Conservation (phyloP, 2,797 vertebrate genomes). For the Australoheros facetus region DNA sequence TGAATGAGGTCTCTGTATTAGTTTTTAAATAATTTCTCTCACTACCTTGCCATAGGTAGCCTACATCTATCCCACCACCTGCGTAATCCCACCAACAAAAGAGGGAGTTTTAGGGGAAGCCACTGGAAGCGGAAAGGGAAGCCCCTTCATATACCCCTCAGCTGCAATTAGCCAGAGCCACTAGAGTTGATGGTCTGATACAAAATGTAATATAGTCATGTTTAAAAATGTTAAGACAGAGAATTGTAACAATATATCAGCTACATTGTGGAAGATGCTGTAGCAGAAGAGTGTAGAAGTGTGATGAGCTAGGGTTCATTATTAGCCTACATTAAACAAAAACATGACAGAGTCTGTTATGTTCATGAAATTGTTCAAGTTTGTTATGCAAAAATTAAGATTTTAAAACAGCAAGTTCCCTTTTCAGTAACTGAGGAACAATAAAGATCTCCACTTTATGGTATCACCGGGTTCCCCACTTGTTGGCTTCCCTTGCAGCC, state of each 20-base stretch:
- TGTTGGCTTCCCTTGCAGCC: constrained; percentile 14
- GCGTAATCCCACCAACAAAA: not conserved
- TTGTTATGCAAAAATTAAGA: not conserved
- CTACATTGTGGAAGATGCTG: not conserved
- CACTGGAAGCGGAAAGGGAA: not conserved
- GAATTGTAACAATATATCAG: not conserved
- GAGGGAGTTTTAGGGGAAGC: not conserved
- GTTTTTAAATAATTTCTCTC: not conserved
- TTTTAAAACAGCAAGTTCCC: not conserved
- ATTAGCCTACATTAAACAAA: not conserved
- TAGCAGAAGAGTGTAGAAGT: not conserved
- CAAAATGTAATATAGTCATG: not conserved
- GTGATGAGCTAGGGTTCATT: not conserved
- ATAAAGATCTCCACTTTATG: not conserved
- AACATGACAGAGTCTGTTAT: not conserved
- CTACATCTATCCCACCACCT: not conserved
- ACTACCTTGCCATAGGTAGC: not conserved
- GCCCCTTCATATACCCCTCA: not conserved
- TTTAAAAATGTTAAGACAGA: not conserved
- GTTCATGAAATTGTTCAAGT: not conserved
- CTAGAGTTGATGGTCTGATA: not conserved
- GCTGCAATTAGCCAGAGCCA: not conserved
- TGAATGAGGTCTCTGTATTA: not conserved
- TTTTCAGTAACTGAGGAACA: constrained; percentile 1
- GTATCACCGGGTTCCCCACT: constrained; percentile 4